Evolutionary conservation across 2,888 invertebrate genomes (phyloP).

Genomic region (Mellilla xanthometata): DNA sequence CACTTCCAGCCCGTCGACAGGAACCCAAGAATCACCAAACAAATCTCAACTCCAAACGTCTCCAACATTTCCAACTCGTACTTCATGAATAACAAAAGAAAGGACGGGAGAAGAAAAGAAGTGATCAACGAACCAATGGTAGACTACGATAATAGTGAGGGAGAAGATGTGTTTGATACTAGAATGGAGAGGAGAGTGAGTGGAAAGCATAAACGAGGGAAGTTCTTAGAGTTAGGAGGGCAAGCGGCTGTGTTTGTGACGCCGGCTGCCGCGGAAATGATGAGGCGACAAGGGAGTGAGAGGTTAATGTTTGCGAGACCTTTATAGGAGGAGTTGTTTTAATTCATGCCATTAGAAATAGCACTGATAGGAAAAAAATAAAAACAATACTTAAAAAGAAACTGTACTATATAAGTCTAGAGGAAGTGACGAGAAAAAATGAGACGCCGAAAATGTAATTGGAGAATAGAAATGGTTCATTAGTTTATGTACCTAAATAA

Average conservation of each 20-base stretch:
- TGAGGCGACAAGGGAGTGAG: conserved; percentile 73
- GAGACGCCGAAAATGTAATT: no score
- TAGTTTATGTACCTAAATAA: not conserved
- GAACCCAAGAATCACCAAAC: conserved; percentile 52
- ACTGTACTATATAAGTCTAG: no score
- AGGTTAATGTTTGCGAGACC: conserved; percentile 70
- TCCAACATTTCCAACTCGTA: conserved; percentile 58
- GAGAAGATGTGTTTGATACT: conserved; percentile 71
- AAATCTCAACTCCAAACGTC: conserved; percentile 68
- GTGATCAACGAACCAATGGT: conserved; percentile 67
- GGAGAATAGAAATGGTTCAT: no score
- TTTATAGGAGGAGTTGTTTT: no score
- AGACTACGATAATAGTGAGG: conserved; percentile 77
- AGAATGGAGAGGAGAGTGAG: conserved; percentile 61
- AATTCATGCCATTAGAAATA: no score
- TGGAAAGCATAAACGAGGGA: conserved; percentile 55
- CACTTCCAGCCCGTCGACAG: conserved; percentile 65
- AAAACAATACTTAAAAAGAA: no score
- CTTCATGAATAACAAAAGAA: conserved; percentile 58
- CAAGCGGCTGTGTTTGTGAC: conserved; percentile 70
- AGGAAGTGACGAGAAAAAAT: no score
- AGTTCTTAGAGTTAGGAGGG: conserved; percentile 66
- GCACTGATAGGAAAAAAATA: not conserved
- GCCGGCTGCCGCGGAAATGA: conserved; percentile 70
- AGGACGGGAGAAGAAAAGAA: conserved; percentile 61